phyloP scores from a whole-genome alignment of 2,888 invertebrate species.

The Syritta pipiens region DNA sequence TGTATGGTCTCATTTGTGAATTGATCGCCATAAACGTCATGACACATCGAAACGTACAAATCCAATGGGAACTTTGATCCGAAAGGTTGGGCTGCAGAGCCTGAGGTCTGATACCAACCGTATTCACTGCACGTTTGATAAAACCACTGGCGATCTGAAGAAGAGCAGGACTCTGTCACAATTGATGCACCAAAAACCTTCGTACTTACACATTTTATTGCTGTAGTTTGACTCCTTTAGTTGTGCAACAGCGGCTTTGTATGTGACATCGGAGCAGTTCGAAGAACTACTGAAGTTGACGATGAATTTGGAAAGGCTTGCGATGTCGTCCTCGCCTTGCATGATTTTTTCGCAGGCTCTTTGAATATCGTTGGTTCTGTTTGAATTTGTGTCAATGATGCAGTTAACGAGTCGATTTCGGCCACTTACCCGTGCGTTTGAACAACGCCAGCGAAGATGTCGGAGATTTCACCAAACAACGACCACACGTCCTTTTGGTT shows the following conservation, averaged over 20 bases:
- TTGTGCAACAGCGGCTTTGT: conserved; percentile 70
- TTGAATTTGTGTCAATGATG: not conserved
- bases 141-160: conserved; percentile 84
- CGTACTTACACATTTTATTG: conserved; percentile 72
- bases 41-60: conserved; percentile 73
- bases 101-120: conserved; percentile 90
- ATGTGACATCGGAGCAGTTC: conserved; percentile 74
- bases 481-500: conserved; percentile 76
- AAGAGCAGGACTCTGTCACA: not conserved
- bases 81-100: conserved; percentile 82
- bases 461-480: conserved; percentile 76
- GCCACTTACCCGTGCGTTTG: conserved; percentile 74
- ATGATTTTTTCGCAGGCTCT: conserved; percentile 72
- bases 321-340: conserved; percentile 73
- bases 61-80: conserved; percentile 75
- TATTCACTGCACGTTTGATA: conserved; percentile 93
- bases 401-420: not conserved
- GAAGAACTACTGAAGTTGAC: conserved; percentile 61
- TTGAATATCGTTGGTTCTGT: conserved; percentile 74
- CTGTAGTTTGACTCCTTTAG: conserved; percentile 70
- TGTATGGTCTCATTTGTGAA: conserved; percentile 72
- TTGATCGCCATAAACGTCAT: conserved; percentile 74
- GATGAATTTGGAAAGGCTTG: conserved; percentile 72
- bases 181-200: no score
- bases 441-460: conserved; percentile 76